A percentile compares a stretch with the other conserved stretches of the same genome.
These are phyloP conservation scores for Drosophila neonasuta DNA, from an alignment of 2,888 invertebrate genomes.

Conservation along the genomic window DNA sequence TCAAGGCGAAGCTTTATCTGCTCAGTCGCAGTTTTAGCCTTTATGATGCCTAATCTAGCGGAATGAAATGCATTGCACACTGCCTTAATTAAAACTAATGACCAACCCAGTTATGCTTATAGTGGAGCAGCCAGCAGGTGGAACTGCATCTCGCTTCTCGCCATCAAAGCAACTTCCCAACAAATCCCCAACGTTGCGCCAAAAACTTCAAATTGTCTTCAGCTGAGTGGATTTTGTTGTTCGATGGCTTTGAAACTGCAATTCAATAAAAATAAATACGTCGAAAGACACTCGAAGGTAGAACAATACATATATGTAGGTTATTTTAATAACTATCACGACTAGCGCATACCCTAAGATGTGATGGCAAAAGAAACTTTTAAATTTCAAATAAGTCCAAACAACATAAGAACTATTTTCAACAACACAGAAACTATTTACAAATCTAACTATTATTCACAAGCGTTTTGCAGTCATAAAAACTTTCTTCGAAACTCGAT, in stretches of 20 bases:
- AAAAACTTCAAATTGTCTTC: constrained; percentile 36
- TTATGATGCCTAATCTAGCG: constrained; percentile 59
- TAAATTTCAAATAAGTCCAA: too few species aligned
- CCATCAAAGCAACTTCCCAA: background rate
- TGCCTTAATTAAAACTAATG: constrained; percentile 70
- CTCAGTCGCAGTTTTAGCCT: constrained; percentile 18
- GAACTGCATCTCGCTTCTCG: background rate
- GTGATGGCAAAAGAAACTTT: background rate
- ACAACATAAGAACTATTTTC: background rate
- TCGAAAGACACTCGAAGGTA: constrained; percentile 51
- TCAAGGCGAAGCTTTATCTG: constrained; percentile 61
- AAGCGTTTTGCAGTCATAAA: too few species aligned
- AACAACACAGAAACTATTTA: background rate
- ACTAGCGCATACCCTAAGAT: constrained; percentile 6
- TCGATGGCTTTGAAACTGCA: constrained; percentile 57
- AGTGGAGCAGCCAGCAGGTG: constrained; percentile 12
- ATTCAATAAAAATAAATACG: constrained; percentile 60
- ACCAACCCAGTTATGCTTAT: constrained; percentile 34
- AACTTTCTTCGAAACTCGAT: too few species aligned
- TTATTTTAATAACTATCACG: background rate
- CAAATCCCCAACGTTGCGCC: constrained; percentile 14
- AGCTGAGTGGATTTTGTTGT: constrained; percentile 69
- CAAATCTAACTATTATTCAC: background rate
- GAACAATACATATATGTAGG: constrained; percentile 26
- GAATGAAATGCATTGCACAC: constrained; percentile 46